Evolutionary conservation across 2,113 vertebrate species (phyloP), one percentile per base, ranked within the genome.

Genomic region (Lepus europaeus): DNA sequence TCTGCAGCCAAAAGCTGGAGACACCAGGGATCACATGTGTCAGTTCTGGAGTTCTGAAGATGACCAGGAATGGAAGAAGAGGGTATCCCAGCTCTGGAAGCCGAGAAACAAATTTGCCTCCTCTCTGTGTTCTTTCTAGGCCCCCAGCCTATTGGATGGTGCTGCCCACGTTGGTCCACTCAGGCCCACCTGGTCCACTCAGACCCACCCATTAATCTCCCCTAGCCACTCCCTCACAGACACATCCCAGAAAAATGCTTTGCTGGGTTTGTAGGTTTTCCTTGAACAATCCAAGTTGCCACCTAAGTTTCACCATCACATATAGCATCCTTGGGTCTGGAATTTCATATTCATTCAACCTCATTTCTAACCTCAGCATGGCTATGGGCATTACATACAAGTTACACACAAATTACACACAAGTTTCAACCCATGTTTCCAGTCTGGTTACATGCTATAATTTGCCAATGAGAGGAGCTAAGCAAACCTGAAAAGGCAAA

Each of bases 391-490:
- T 45, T 45, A 45, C 45, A 45, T 45, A 45, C 45, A 45, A 45
- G 45, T 45, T 45, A 7, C 45, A 45, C 27, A 45, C 45, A 45
- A 45, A 7, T 45, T 45, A 7, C 45, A 45, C 27, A 77, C 1
- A 76, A 5, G 19, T 45, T 29, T 77, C 81, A 80, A 72, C 31
- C 31, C 51, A 74, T 33, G 89, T 97, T 79, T 49, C 72, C 51
- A 77, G 2, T 59, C 16, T 70, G 6, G 64, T 49, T 36, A 61
- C 39, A 94, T 25, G 61, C 51, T 80, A 63, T 72, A 85, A 95
- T 85, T 90, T 82, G 25, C 74, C 56, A 51, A 3, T 51, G 73
- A 72, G 73, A 96, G 17, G 63, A 72, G 64, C 36, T 89, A 33
- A 49, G 14, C 33, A n/a, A 39, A 5, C 39, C 1, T 91, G 19